phyloP scores from a whole-genome alignment of 2,113 vertebrate genomes.

The Brachypodius melanocephalos region DNA sequence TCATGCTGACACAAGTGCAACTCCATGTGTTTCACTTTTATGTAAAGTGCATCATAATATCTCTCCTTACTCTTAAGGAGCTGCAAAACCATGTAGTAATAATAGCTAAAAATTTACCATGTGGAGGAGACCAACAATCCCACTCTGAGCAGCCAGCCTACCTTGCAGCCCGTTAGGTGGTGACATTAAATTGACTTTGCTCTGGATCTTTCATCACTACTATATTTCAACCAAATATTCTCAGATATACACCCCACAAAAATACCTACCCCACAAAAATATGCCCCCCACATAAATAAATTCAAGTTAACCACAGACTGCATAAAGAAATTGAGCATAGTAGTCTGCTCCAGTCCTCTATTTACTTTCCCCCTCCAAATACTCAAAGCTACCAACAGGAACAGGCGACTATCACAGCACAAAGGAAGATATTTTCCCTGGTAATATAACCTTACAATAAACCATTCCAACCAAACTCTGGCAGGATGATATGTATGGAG shows the following conservation, averaged over 20 bases:
- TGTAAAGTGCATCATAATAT: background rate
- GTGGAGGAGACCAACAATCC: background rate
- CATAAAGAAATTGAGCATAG: background rate
- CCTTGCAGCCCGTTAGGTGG: accelerated
- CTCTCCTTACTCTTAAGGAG: background rate
- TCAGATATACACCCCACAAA: background rate
- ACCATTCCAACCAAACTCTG: background rate
- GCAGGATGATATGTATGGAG: background rate
- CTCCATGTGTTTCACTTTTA: background rate
- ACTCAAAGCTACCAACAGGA: background rate
- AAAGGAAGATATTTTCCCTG: background rate
- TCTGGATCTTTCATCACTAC: background rate
- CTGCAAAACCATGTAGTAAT: background rate
- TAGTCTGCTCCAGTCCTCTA: background rate
- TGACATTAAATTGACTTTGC: background rate
- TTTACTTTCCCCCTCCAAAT: background rate
- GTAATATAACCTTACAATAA: background rate
- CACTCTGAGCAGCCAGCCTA: background rate
- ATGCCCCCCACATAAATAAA: background rate
- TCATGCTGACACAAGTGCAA: background rate
- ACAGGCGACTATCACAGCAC: background rate
- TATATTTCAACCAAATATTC: background rate
- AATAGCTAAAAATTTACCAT: background rate
- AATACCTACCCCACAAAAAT: background rate
- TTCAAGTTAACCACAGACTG: background rate